Percentiles rank a stretch among this genome's conserved stretches.
phyloP scores from a whole-genome alignment of 2,888 invertebrate species.

The Drosophila putrida region DNA sequence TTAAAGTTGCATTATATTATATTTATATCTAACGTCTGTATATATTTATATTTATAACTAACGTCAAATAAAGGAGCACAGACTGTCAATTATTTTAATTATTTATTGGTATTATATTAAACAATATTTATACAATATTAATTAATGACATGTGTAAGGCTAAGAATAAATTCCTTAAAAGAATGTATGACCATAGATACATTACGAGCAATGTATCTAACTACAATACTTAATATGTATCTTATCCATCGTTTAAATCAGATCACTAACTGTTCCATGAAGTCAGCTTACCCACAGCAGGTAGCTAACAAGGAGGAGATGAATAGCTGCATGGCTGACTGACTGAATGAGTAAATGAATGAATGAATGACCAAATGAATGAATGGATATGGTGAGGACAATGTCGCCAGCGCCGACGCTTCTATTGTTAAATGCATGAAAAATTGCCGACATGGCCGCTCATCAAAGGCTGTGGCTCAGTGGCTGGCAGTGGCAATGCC shows the following conservation, averaged over 20 bases:
- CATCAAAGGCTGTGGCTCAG: constrained; percentile 42
- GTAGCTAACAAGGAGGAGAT: constrained; percentile 30
- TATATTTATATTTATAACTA: no score
- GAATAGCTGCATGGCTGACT: constrained; percentile 21
- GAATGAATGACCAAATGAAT: background rate
- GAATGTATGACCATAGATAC: background rate
- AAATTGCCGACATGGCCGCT: constrained; percentile 70
- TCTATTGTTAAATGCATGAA: constrained; percentile 78
- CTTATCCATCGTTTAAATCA: constrained; percentile 5
- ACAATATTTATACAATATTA: no score
- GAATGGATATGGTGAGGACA: constrained; percentile 30
- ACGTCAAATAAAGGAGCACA: no score
- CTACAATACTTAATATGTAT: background rate
- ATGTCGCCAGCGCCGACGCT: constrained; percentile 38
- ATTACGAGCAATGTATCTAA: background rate
- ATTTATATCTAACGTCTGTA: no score
- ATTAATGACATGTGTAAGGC: no score
- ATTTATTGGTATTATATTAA: no score
- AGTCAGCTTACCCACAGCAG: constrained; percentile 10
- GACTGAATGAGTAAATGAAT: constrained; percentile 9
- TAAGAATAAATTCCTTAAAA: no score
- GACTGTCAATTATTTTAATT: no score
- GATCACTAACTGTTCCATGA: constrained; percentile 4
- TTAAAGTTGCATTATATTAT: no score
- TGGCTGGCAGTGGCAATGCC: constrained; percentile 13